Base-by-base conservation (phyloP, 2,113 vertebrate genomes). In the Perognathus longimembris region DNA sequence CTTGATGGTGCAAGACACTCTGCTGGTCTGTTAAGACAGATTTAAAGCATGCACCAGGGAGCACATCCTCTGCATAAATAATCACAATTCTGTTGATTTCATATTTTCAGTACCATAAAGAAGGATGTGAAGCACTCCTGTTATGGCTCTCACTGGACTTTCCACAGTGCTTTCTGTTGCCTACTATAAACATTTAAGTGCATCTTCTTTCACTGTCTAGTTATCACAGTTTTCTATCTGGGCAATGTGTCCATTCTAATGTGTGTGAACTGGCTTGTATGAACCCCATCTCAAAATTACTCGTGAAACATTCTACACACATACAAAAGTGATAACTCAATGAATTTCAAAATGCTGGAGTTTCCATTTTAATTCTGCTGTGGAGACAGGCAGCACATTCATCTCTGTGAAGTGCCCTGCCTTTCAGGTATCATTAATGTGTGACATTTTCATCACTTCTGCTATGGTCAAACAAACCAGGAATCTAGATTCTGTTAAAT, bases 231-330 rank as follows among this genome's bases (percentile, higher is more conserved):
- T 94, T 93, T 87, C 59, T 77, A 17, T 40, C 50, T 14, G 74
- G 71, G 86, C 86, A 67, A 66, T 63, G 34, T 80, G 82, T 84
- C 76, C 20, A 40, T 57, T 79, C 40, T 54, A 45, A 61, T 61
- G 80, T 15, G 24, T 61, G 80, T 15, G 24, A 91, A 74, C 18
- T 87, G 36, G 26, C 40, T 88, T 71, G 74, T 42, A 84, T 26
- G 40, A 20, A 70, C 54, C 73, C 28, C 32, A 61, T 50, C 75
- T 85, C 76, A 92, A 45, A n/a, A 45, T 42, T 91, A 92, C 75
- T 90, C 20, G 66, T 93, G 32, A 95, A 89, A 88, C 79, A 90
- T 93, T 96, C 75, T 76, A 54, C 92, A 96, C n/a, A 79, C 66
- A 74, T 10, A 85, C 26, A 88, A 71, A 90, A 96, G 80, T 32